Evolutionary conservation across 2,113 vertebrate genomes (phyloP).

Genomic region (Phocoena phocoena): DNA sequence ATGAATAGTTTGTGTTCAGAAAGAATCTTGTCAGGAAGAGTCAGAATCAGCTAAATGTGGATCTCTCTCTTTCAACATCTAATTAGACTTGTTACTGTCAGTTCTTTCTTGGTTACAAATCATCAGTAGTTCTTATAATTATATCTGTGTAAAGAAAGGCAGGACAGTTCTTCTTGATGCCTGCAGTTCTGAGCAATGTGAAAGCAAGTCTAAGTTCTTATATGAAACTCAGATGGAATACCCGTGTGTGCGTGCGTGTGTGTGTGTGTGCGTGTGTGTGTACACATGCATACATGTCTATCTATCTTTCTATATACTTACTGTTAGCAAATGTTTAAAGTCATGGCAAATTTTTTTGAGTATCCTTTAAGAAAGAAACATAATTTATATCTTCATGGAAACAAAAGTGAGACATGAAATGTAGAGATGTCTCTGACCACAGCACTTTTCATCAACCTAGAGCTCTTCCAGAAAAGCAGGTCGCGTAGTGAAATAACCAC

Average conservation of each 20-base stretch:
- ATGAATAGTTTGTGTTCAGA: background rate
- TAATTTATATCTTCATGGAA: background rate
- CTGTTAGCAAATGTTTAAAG: background rate
- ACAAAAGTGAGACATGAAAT: background rate
- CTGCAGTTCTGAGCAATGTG: background rate
- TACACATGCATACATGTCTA: background rate
- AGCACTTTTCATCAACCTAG: background rate
- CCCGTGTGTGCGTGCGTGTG: too few relatives aligned
- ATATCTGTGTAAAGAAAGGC: background rate
- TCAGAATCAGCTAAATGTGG: constrained; percentile 19
- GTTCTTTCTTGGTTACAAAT: background rate
- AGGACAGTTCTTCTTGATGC: background rate
- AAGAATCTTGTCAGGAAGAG: constrained; percentile 24
- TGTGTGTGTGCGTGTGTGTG: background rate
- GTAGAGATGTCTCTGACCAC: background rate
- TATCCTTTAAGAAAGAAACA: background rate
- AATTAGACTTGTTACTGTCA: constrained; percentile 18
- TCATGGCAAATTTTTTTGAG: background rate
- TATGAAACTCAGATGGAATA: background rate
- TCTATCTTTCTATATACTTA: background rate
- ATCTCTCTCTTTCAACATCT: constrained; percentile 59
- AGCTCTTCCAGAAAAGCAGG: background rate
- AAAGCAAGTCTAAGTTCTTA: background rate
- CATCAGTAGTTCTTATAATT: constrained; percentile 36
- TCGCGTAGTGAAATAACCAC: background rate